Evolutionary conservation across 2,888 invertebrate genomes (phyloP).

Genomic region (Trachelus tabidus): DNA sequence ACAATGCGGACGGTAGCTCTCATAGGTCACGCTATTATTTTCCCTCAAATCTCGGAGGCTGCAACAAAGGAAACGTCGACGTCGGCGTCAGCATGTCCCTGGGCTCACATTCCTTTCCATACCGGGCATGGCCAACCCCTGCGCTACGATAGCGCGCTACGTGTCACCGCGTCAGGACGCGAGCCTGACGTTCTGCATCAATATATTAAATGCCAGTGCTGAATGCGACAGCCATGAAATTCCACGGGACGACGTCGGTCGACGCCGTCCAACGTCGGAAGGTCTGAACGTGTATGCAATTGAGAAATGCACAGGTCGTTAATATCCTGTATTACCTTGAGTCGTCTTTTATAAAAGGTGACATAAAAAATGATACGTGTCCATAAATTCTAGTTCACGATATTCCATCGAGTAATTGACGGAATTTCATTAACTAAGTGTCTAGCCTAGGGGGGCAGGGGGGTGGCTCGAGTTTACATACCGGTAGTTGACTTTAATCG

Average conservation of each 20-base stretch:
- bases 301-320: not conserved
- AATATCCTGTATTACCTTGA: not conserved
- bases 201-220: constrained; percentile 28
- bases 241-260: not conserved
- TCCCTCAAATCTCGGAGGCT: constrained; percentile 37
- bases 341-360: not conserved
- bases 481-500: constrained; percentile 59
- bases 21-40: constrained; percentile 33
- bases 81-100: constrained; percentile 23
- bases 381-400: not conserved
- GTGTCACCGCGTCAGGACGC: constrained; percentile 19
- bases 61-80: constrained; percentile 29
- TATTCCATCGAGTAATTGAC: constrained; percentile 14
- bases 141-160: constrained; percentile 19
- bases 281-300: not conserved
- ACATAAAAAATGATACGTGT: not conserved
- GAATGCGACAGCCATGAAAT: not conserved
- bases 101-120: constrained; percentile 37
- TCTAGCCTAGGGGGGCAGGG: constrained; percentile 16
- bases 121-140: constrained; percentile 11
- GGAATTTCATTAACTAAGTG: constrained; percentile 50
- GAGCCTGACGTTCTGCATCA: constrained; percentile 29
- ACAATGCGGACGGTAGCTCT: constrained; percentile 13
- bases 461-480: not conserved
- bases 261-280: not conserved